Percentiles rank a stretch among this genome's conserved stretches.
phyloP scores from a whole-genome alignment of 2,797 vertebrate genomes.

The Aythya fuligula region DNA sequence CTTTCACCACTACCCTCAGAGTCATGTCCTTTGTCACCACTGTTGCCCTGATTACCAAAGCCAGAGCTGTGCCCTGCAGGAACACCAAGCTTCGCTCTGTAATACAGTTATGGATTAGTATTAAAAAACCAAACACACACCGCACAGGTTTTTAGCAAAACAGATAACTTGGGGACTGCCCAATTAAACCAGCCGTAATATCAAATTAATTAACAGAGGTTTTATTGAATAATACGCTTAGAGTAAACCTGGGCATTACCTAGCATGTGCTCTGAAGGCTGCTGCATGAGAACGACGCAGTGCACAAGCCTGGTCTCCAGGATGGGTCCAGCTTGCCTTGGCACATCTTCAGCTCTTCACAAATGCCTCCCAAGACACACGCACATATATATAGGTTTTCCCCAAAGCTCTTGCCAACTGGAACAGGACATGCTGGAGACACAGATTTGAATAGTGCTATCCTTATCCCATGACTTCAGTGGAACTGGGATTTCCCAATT shows the following conservation, averaged over 20 bases:
- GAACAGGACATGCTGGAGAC: neutral
- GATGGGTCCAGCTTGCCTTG: neutral
- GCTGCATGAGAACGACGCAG: neutral
- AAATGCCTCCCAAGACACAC: neutral
- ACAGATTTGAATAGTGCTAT: neutral
- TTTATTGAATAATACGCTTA: neutral
- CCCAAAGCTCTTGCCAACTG: conserved; percentile 7
- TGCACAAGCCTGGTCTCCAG: neutral
- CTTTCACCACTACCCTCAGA: neutral
- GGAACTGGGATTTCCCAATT: conserved; percentile 15
- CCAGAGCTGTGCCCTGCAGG: neutral
- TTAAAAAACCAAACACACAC: neutral
- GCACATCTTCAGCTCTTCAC: neutral
- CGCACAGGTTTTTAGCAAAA: neutral
- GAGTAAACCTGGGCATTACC: neutral
- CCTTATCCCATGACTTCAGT: neutral
- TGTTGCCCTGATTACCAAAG: neutral
- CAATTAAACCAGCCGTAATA: conserved; percentile 3
- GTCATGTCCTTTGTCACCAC: neutral
- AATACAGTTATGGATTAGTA: neutral
- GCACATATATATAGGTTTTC: neutral
- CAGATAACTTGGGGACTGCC: neutral
- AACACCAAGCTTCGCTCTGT: neutral
- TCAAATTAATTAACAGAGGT: neutral
- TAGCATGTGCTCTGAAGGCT: neutral